phyloP scores from a whole-genome alignment of 2,113 vertebrate genomes.

The Montifringilla adamsi region DNA sequence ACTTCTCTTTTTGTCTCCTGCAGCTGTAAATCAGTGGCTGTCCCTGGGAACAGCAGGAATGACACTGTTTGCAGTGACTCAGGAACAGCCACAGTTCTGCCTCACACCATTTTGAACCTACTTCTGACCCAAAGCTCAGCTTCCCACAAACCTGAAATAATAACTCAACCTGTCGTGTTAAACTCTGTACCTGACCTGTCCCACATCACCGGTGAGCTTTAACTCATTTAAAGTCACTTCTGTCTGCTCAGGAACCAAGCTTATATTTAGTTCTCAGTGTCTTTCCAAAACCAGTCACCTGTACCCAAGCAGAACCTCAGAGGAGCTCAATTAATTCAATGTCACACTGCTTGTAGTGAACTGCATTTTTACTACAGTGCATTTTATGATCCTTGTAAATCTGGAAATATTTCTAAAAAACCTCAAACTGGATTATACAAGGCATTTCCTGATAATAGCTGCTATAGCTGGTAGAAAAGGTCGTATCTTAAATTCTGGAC shows the following conservation, averaged over 20 bases:
- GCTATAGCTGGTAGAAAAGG: not conserved
- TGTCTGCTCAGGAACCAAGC: not conserved
- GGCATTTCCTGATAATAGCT: not conserved
- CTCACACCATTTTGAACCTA: not conserved
- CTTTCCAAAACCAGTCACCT: not conserved
- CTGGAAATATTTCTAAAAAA: not conserved
- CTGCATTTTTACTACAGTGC: not conserved
- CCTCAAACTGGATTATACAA: not conserved
- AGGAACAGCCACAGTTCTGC: not conserved
- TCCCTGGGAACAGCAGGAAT: slow-evolving; percentile 37
- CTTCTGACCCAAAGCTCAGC: not conserved
- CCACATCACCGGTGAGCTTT: not conserved
- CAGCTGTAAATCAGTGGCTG: slow-evolving; percentile 54
- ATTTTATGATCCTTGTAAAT: not conserved
- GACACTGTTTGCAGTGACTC: slow-evolving; percentile 41
- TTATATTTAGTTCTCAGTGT: not conserved
- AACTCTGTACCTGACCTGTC: not conserved
- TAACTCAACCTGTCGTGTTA: not conserved
- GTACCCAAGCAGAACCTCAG: not conserved
- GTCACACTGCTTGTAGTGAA: not conserved
- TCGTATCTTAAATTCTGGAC: not conserved
- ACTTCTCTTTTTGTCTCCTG: not conserved
- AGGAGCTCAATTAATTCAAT: not conserved
- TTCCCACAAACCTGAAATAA: not conserved
- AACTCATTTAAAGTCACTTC: not conserved